Evolutionary conservation across 2,888 invertebrate species (phyloP), one percentile per base, ranked within the genome.

Genomic region (Ennomos quercinarius): DNA sequence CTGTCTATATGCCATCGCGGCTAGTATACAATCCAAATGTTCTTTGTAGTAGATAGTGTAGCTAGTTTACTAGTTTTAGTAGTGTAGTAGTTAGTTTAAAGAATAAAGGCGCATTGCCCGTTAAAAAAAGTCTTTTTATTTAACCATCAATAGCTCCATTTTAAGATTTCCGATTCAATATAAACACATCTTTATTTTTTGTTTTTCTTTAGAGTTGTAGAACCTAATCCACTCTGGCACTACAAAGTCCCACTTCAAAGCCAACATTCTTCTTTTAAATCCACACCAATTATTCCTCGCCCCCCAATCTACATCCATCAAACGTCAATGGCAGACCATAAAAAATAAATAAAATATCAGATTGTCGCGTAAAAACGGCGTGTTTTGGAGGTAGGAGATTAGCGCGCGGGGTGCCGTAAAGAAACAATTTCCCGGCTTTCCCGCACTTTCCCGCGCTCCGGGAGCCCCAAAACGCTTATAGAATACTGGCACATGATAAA

Each of bases 351-450:
- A 89, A 89, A 77, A 88, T 67, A 71, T 65, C 66, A 72, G 72
- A 72, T 71, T 73, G 74, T 72, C 73, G 69, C 67, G 54, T 64
- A 77, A 80, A 74, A 64, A 42, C 58, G 39, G 64, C 69, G 65
- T 54, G 59, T 63, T 72, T 71, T 56, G 56, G 61, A 62, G 75
- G 76, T 77, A 72, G 63, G 66, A 55, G 90, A 91, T 92, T 91
- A 92, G 88, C 89, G 84, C 83, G 79, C 76, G 80, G 89, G 85
- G 91, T 78, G 90, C 84, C 81, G 86, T 91, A 89, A 90, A 91
- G 90, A 91, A 92, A 91, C 91, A 91, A 91, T 92, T 91, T 91
- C 79, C 88, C 81, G 83, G 82, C 78, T 57, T 57, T 57, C 45
- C 56, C 57, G 57, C 44, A 45, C 41, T 57, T 84, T 81, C 78